Evolutionary conservation across 2,888 invertebrate genomes (phyloP).

Genomic region (Gnatocerus cornutus): DNA sequence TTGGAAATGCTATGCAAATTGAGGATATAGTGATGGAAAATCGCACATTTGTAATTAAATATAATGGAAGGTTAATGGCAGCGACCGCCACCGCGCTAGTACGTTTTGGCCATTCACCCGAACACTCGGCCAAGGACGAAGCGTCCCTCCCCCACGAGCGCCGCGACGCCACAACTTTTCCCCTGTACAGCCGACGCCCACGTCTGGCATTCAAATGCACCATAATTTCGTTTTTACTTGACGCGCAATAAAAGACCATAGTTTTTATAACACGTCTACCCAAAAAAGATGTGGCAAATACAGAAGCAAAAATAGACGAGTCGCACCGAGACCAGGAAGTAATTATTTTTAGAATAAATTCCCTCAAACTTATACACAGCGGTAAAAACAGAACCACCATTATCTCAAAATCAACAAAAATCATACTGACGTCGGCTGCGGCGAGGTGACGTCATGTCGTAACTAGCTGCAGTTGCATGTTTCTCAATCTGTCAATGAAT

Average conservation of each 20-base stretch:
- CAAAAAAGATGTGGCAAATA: no score
- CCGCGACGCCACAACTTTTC: slow-evolving; percentile 45
- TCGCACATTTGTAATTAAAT: not conserved
- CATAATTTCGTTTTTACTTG: slow-evolving; percentile 18
- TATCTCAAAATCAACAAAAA: no score
- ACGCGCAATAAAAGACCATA: slow-evolving; percentile 2
- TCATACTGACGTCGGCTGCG: no score
- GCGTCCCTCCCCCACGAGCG: slow-evolving; percentile 47
- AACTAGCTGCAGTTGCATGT: no score
- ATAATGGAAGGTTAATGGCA: slow-evolving; percentile 27
- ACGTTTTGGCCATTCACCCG: slow-evolving; percentile 69
- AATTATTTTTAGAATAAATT: no score
- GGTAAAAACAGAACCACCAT: no score
- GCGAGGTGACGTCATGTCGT: no score
- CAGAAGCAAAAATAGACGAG: no score
- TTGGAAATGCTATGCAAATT: slow-evolving; percentile 9
- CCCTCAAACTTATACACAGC: no score
- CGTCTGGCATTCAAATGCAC: slow-evolving; percentile 46
- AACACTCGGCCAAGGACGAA: slow-evolving; percentile 70
- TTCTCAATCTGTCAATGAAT: no score
- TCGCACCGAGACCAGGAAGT: no score
- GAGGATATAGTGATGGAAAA: not conserved
- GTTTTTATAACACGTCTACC: not conserved
- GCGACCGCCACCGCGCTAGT: slow-evolving; percentile 56
- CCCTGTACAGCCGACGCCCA: slow-evolving; percentile 50